A percentile compares a stretch with the other conserved stretches of the same genome.
Evolutionary conservation across 2,113 vertebrate species (phyloP).

Genomic region (Dasyurus viverrinus): DNA sequence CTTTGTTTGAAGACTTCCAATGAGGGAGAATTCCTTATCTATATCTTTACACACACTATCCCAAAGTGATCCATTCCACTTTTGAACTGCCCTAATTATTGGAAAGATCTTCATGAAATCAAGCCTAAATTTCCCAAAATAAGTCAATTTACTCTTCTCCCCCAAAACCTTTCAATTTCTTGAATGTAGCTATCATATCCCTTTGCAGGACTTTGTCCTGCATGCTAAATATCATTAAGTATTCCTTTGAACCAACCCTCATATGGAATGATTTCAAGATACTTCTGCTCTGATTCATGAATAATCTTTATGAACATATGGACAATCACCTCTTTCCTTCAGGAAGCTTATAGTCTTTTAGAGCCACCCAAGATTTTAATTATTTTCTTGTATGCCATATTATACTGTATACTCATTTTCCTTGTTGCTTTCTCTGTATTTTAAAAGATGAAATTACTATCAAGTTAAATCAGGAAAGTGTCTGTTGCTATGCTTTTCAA

Average conservation of each 20-base stretch:
- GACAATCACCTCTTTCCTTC: not conserved
- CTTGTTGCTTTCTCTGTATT: not conserved
- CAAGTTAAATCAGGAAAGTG: not conserved
- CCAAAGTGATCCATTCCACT: not conserved
- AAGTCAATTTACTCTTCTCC: not conserved
- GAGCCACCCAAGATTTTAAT: not conserved
- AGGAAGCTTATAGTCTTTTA: not conserved
- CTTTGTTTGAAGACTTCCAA: not conserved
- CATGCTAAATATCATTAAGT: not conserved
- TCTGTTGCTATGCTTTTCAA: not conserved
- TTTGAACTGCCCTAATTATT: not conserved
- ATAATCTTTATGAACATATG: not conserved
- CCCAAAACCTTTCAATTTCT: not conserved
- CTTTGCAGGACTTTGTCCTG: not conserved
- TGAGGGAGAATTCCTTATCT: not conserved
- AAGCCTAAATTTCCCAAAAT: not conserved
- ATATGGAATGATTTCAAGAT: not conserved
- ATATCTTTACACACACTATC: not conserved
- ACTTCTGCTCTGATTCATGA: not conserved
- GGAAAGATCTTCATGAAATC: not conserved
- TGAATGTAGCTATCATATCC: not conserved
- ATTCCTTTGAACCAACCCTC: not conserved
- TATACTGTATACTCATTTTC: not conserved
- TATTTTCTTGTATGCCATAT: not conserved
- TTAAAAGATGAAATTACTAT: not conserved